phyloP scores from a whole-genome alignment of 2,888 invertebrate species.

The Drosophila tanythrix region DNA sequence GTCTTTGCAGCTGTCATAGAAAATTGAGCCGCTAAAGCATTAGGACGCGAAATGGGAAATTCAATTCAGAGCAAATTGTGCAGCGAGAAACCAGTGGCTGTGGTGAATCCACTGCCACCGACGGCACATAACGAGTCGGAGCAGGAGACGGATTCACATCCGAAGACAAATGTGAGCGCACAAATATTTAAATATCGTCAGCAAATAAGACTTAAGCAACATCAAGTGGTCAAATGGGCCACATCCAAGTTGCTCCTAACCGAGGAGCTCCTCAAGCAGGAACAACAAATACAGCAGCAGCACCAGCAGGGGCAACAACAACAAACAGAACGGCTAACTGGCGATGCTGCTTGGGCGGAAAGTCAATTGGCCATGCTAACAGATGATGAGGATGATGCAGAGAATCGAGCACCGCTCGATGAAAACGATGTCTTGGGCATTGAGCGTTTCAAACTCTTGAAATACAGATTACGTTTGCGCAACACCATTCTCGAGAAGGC shows the following conservation, averaged over 20 bases:
- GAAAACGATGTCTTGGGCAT: neutral
- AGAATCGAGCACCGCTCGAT: conserved; percentile 41
- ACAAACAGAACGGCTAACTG: neutral
- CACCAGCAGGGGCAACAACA: neutral
- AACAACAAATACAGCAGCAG: conserved; percentile 1
- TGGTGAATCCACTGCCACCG: conserved; percentile 38
- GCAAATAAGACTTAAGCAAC: conserved; percentile 57
- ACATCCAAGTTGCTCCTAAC: conserved; percentile 70
- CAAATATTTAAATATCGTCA: conserved; percentile 73
- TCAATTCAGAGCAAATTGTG: conserved; percentile 35
- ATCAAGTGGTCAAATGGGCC: conserved; percentile 71
- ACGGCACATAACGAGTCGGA: neutral
- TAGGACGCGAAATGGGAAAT: conserved; percentile 53
- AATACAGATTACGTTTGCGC: conserved; percentile 63
- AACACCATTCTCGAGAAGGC: conserved; percentile 53
- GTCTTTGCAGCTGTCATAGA: conserved; percentile 61
- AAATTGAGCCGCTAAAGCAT: conserved; percentile 32
- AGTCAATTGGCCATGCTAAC: conserved; percentile 34
- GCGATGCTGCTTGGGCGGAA: conserved; percentile 44
- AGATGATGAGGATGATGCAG: conserved; percentile 51
- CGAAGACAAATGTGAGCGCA: conserved; percentile 45
- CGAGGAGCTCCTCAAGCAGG: conserved; percentile 71
- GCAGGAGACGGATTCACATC: neutral
- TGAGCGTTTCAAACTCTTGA: conserved; percentile 62
- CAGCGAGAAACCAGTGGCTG: conserved; percentile 42